Percentiles rank a stretch among this genome's conserved stretches.
These are phyloP conservation scores for Eudemis profundana DNA, from an alignment of 2,888 invertebrate species.

Conservation along the genomic window DNA sequence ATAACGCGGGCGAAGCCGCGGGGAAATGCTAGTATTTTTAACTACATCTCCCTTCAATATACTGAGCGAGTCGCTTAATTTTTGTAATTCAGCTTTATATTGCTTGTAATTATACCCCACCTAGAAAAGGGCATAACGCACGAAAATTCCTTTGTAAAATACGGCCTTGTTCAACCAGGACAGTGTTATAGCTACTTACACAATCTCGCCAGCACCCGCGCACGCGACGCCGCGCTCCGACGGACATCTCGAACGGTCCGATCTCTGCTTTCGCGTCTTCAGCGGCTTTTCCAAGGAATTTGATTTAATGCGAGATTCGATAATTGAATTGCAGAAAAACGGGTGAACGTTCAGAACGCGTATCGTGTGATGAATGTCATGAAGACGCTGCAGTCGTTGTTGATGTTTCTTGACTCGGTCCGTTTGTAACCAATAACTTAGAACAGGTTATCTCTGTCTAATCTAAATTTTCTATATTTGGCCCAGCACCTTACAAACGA, in stretches of 20 bases:
- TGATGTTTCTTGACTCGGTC: neutral
- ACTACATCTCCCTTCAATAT: no score
- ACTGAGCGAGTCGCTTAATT: neutral
- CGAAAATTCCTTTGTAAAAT: neutral
- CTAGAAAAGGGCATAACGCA: neutral
- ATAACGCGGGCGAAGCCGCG: no score
- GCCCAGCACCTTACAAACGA: no score
- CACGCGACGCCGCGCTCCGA: constrained; percentile 42
- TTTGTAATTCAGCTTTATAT: neutral
- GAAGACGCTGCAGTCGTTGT: neutral
- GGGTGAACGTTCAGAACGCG: neutral
- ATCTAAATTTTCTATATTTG: no score
- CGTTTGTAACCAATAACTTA: no score
- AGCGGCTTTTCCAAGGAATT: constrained; percentile 18
- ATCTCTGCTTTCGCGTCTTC: constrained; percentile 35
- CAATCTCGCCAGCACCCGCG: constrained; percentile 24
- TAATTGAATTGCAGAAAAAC: constrained; percentile 33
- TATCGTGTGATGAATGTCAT: neutral
- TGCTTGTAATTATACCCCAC: neutral
- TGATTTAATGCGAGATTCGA: constrained; percentile 35
- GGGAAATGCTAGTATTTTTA: no score
- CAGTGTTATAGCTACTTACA: constrained; percentile 12
- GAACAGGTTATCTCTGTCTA: no score
- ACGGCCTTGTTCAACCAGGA: neutral
- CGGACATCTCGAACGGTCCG: constrained; percentile 35